phyloP scores from a whole-genome alignment of 2,888 invertebrate species.

The Ernsta delagoae region DNA sequence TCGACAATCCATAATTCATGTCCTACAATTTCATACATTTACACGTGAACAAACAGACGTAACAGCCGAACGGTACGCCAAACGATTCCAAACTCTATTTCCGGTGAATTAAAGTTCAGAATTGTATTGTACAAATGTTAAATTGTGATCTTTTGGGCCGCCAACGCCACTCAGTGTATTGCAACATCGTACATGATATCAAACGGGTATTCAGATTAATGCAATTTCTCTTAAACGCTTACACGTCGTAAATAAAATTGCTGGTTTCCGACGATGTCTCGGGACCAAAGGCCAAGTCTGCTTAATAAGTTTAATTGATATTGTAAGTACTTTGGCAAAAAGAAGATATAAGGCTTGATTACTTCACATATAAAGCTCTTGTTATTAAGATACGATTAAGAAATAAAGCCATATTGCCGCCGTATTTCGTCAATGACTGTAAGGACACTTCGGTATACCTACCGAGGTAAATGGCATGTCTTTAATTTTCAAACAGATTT shows the following conservation, averaged over 20 bases:
- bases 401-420: conserved; percentile 39
- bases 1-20: conserved; percentile 86
- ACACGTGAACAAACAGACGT: conserved; percentile 55
- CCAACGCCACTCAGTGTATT: conserved; percentile 70
- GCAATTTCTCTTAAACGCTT: conserved; percentile 85
- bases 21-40: conserved; percentile 83
- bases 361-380: conserved; percentile 44
- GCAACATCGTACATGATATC: conserved; percentile 83
- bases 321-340: conserved; percentile 55
- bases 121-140: conserved; percentile 48
- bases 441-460: no score
- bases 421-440: no score
- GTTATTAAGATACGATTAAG: conserved; percentile 47
- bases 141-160: conserved; percentile 54
- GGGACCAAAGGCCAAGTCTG: conserved; percentile 60
- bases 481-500: no score
- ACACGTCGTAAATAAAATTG: conserved; percentile 85
- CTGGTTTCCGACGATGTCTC: conserved; percentile 67
- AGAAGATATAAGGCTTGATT: conserved; percentile 50
- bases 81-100: conserved; percentile 62
- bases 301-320: conserved; percentile 75
- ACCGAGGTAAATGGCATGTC: no score
- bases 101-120: conserved; percentile 49
- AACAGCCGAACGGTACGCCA: conserved; percentile 52
- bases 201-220: conserved; percentile 84